These are phyloP conservation scores for Sinotaia quadrata DNA, from an alignment of 2,888 invertebrate species.

Conservation along the genomic window DNA sequence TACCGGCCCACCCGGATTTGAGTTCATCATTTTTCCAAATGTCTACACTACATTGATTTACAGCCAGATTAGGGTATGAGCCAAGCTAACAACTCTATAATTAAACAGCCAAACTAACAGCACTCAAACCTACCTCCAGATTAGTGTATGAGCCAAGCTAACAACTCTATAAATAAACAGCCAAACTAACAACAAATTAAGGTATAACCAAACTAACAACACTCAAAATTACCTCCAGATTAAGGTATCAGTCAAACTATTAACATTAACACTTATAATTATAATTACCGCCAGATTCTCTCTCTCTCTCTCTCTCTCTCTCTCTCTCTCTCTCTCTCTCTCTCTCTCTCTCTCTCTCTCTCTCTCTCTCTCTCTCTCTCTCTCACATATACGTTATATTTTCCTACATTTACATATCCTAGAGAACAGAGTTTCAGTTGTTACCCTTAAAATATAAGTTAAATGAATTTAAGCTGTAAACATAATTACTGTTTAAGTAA, in stretches of 20 bases:
- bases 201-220: not conserved
- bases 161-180: not conserved
- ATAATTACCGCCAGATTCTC: no score
- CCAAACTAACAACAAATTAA: no score
- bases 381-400: no score
- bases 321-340: constrained; percentile 3
- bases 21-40: constrained; percentile 68
- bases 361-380: not conserved
- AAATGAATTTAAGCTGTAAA: no score
- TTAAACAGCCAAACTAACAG: not conserved
- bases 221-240: constrained; percentile 25
- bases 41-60: constrained; percentile 64
- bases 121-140: not conserved
- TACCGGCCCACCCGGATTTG: constrained; percentile 65
- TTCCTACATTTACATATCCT: no score
- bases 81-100: not conserved
- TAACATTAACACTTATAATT: not conserved
- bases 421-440: no score
- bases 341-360: not conserved
- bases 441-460: no score
- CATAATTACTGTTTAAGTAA: no score
- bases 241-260: no score
- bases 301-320: not conserved
- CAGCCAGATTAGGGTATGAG: constrained; percentile 49
- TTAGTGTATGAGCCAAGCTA: no score